Conservation (phyloP, 37 sponge, comb jelly and placozoan species). For the Theonella swinhoei region DNA sequence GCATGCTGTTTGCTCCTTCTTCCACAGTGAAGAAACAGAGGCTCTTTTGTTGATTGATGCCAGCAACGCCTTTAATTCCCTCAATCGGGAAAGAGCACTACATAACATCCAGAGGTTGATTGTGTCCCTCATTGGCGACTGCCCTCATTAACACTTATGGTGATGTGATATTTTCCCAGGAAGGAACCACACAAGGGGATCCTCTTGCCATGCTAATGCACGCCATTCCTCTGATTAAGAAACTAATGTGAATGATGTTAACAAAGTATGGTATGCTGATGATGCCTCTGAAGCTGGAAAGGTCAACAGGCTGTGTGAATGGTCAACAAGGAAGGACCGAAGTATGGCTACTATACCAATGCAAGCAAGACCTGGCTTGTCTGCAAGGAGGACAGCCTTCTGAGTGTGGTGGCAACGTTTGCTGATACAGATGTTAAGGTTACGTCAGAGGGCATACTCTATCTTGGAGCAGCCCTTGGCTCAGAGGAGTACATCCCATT, state of each 20-base stretch:
- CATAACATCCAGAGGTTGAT: constrained; percentile 34
- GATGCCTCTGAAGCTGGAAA: neutral
- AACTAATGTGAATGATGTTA: constrained; percentile 25
- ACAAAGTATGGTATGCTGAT: constrained; percentile 31
- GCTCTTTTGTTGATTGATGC: too few relatives aligned
- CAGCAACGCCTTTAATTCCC: too few relatives aligned
- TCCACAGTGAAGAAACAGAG: too few relatives aligned
- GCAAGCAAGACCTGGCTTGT: constrained; percentile 44
- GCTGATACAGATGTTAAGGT: neutral
- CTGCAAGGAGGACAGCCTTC: constrained; percentile 4
- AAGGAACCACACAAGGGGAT: too few relatives aligned
- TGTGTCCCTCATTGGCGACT: constrained; percentile 32
- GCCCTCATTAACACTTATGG: constrained; percentile 44
- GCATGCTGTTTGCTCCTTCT: too few relatives aligned
- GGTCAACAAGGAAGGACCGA: constrained; percentile 37
- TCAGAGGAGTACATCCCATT: too few relatives aligned
- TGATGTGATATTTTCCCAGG: too few relatives aligned
- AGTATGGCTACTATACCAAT: constrained; percentile 50
- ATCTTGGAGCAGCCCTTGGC: constrained; percentile 43
- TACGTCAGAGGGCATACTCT: constrained; percentile 23
- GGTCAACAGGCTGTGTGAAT: too few relatives aligned
- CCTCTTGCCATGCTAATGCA: too few relatives aligned
- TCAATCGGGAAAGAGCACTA: constrained; percentile 25
- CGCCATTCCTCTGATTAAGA: too few relatives aligned
- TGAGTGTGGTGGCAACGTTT: neutral